Base-by-base conservation (phyloP, 2,797 vertebrate species). In the Intellagama lesueurii region DNA sequence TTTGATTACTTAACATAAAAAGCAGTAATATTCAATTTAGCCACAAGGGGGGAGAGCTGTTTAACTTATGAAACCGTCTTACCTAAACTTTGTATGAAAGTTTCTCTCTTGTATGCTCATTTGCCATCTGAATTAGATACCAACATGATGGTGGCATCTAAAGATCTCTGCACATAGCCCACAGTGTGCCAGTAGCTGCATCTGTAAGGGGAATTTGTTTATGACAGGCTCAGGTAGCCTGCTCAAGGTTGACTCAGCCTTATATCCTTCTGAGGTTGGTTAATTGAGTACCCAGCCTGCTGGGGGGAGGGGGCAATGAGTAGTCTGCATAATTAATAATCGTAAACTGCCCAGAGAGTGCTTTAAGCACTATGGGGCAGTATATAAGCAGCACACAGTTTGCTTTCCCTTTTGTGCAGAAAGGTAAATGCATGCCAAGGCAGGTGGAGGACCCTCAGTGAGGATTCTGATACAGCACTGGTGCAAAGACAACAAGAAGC, bases 41-140 rank as follows among this genome's bases (percentile, higher is more conserved):
- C 96, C 96, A 96, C 95, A 92, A 95, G 96, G 94, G 94, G 95
- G 95, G 91, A 94, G 91, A 94, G 1, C 92, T 94, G 95, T 89
- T 92, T 94, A 86, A 89, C 89, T 93, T 93, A 88, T 76, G 68
- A 26, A 47, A 76, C 89, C 72, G 24, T 7, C 78, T 89, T 87
- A 8, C 68, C 83, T 66, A 66, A 78, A 85, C 40, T 56, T 52
- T 70, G 19, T 24, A 26, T 24, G 86, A 64, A 76, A 75, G 44
- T 70, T 2, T 75, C 24, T 78, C 0, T 5, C 1, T 26, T 75
- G 86, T 76, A 86, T 86, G 24, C 76, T n/a, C 60, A 76, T 14
- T 35, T 14, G 4, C 79, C 83, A 88, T 92, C 89, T 26, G 90
- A 82, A 69, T 75, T 81, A 14, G 81, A 1, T 87, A 80, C 80